phyloP scores from a whole-genome alignment of 2,797 vertebrate species.

The Leucoraja ocellata region DNA sequence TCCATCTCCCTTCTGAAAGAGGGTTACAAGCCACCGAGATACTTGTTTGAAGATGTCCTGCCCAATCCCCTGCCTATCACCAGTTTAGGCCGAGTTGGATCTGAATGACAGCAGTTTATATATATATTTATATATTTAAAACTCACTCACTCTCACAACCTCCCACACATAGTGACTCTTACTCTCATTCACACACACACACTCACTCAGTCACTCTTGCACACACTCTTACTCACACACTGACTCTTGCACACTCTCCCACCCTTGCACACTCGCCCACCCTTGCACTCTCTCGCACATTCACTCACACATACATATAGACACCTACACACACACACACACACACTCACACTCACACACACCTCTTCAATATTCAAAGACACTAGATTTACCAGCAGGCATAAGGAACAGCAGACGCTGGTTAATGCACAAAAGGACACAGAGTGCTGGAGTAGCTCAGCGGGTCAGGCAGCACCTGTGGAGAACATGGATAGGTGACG shows the following conservation, averaged over 20 bases:
- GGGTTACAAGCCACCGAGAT: neutral
- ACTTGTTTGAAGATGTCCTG: neutral
- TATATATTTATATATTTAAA: too few species aligned
- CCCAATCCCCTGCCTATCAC: neutral
- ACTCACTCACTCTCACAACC: too few species aligned
- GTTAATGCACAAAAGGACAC: too few species aligned
- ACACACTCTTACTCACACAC: neutral
- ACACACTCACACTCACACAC: too few species aligned
- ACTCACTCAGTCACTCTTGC: neutral
- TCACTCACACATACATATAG: neutral
- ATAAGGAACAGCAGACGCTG: too few species aligned
- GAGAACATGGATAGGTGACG: too few species aligned
- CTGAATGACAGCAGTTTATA: neutral
- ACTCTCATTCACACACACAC: neutral
- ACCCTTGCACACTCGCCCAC: neutral
- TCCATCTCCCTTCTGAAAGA: neutral
- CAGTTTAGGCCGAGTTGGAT: neutral
- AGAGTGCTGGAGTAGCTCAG: too few species aligned
- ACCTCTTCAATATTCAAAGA: neutral
- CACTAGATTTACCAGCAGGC: neutral
- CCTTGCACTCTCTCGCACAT: too few species aligned
- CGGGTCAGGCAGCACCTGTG: too few species aligned
- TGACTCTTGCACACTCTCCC: neutral
- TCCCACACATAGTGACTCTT: too few species aligned
- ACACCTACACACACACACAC: neutral